Percentiles rank a stretch among this genome's conserved stretches.
Evolutionary conservation across 2,888 invertebrate genomes (phyloP).

Genomic region (Nomada ruficornis): DNA sequence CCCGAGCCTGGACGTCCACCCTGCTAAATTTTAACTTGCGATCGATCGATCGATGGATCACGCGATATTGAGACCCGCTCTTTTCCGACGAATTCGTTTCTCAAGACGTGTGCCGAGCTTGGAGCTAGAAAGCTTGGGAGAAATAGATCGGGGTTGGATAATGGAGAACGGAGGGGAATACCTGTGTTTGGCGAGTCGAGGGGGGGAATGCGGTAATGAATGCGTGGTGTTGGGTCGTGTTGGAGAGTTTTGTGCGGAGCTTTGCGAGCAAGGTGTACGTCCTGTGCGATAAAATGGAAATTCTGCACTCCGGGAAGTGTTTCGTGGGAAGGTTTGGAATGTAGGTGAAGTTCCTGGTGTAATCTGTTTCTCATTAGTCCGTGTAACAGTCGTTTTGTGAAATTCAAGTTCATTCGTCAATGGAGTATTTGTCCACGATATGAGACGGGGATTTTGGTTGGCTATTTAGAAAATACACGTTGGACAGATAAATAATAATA

Average conservation of each 20-base stretch:
- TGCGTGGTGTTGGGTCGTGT: no score
- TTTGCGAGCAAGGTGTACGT: not conserved
- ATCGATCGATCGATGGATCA: constrained; percentile 36
- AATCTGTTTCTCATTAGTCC: no score
- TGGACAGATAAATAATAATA: no score
- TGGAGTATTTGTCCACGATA: no score
- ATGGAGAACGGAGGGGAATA: no score
- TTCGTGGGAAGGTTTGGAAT: not conserved
- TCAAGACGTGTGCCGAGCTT: not conserved
- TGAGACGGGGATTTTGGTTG: no score
- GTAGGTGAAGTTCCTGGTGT: not conserved
- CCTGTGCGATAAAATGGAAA: not conserved
- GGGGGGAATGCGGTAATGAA: not conserved
- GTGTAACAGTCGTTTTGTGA: no score
- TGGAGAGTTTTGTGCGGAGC: not conserved
- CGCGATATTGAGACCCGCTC: constrained; percentile 31
- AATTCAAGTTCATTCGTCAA: no score
- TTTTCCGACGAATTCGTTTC: constrained; percentile 3
- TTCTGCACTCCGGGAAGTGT: not conserved
- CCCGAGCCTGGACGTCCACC: constrained; percentile 15
- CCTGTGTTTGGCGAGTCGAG: not conserved
- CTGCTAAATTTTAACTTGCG: constrained; percentile 30
- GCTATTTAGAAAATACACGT: no score
- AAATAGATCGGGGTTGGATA: no score
- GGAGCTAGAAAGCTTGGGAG: no score